Conservation (phyloP, 2,797 vertebrate genomes). For the Danio tinwini region DNA sequence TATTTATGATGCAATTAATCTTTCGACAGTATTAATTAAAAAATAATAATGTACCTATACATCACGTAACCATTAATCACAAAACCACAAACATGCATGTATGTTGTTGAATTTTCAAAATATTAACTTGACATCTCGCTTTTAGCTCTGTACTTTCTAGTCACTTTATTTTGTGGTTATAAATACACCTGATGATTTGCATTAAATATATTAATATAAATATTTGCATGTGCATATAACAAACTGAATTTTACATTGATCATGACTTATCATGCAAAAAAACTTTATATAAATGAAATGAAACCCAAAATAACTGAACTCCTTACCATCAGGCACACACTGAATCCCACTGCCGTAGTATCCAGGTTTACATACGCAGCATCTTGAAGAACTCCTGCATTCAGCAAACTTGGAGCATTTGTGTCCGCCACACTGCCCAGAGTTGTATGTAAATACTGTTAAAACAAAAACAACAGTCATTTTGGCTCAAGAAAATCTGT, state of each 20-base stretch:
- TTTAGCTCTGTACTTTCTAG: too few relatives aligned
- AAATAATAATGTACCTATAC: too few relatives aligned
- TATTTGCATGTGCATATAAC: too few relatives aligned
- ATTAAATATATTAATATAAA: too few relatives aligned
- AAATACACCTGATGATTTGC: neutral
- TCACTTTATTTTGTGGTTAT: neutral
- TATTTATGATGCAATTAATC: too few relatives aligned
- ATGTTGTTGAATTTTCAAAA: neutral
- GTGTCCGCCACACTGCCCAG: constrained; percentile 67
- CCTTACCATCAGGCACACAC: constrained; percentile 91
- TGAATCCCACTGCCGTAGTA: constrained; percentile 93
- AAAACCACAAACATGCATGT: too few relatives aligned
- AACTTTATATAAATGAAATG: neutral
- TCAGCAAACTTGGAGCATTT: constrained; percentile 90
- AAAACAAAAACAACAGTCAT: neutral
- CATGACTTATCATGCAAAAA: neutral
- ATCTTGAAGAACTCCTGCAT: constrained; percentile 86
- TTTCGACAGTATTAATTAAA: too few relatives aligned
- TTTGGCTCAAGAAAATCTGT: neutral
- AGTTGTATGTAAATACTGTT: constrained; percentile 28
- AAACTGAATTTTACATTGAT: neutral
- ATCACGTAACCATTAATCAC: too few relatives aligned
- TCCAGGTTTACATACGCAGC: constrained; percentile 89
- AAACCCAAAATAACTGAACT: neutral
- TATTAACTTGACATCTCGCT: too few relatives aligned